Base-by-base conservation (phyloP, 2,113 vertebrate genomes). In the Cairina moschata region DNA sequence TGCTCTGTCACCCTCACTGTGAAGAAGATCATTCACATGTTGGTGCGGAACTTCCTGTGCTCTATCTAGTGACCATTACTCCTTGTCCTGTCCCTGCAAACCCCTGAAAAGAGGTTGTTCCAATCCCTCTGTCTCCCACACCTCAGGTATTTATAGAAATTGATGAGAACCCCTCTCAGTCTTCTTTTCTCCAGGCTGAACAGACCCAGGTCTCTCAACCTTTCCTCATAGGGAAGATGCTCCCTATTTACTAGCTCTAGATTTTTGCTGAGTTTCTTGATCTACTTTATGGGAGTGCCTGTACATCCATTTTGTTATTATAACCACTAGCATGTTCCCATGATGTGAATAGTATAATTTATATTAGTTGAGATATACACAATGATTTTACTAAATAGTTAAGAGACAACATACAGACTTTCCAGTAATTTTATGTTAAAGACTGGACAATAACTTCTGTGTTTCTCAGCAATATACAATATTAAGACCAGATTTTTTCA, bases 401-500 rank as follows among this genome's bases (percentile, higher is more conserved):
- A 65, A 71, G 34, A 34, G 25, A 91, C 25, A 93, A 56, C 5
- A 34, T 21, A 72, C 3, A 17, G 28, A 88, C 74, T 92, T 96
- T 86, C 63, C 38, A 73, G 63, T 28, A 46, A 67, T 86, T 97
- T 95, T 84, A 63, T 52, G 34, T 91, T 79, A 91, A 97, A 91
- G 86, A 31, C 81, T 79, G 58, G 55, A 86, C 90, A 95, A 84
- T 76, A 81, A 20, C 65, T 79, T 80, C 74, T 28, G 6, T 81
- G 78, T 72, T 93, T 92, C 73, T 91, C 90, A 82, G 52, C 34
- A 96, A 85, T 74, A 77, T 56, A 80, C 55, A 91, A 77, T 92
- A 95, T 92, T 62, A 93, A 95, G 55, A 97, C 50, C 86, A 97
- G 88, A 90, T 83, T 96, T 98, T 95, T 94, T 84, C 59, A 95